Evolutionary conservation across 2,888 invertebrate species (phyloP).

Genomic region (Trypoxylon attenuatum): DNA sequence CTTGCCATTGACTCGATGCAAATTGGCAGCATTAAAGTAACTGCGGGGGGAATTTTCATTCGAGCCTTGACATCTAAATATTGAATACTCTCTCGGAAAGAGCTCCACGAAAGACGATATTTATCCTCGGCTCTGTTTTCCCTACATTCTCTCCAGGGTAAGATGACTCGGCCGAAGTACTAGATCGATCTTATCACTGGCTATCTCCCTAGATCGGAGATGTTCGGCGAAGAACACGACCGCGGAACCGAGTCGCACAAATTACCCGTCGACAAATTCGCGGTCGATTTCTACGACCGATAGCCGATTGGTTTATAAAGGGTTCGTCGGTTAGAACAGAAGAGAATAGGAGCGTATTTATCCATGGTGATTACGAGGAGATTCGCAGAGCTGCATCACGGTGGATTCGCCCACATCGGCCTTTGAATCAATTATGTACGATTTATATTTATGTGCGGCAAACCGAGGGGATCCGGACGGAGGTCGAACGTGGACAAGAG

Average conservation of each 20-base stretch:
- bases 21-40: too few relatives aligned
- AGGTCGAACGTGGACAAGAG: constrained; percentile 1
- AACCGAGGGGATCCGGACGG: constrained; percentile 9
- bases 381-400: constrained; percentile 52
- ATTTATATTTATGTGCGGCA: constrained; percentile 60
- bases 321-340: constrained; percentile 39
- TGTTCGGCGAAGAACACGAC: constrained; percentile 4
- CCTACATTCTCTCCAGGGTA: too few relatives aligned
- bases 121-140: too few relatives aligned
- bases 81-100: background rate
- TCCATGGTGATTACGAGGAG: too few relatives aligned
- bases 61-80: background rate
- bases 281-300: constrained; percentile 58
- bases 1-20: too few relatives aligned
- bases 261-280: constrained; percentile 57
- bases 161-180: background rate
- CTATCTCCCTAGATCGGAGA: constrained; percentile 3
- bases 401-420: constrained; percentile 63
- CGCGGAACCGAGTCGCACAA: constrained; percentile 42
- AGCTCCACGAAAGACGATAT: background rate
- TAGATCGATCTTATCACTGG: constrained; percentile 23
- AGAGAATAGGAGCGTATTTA: constrained; percentile 45
- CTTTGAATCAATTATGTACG: constrained; percentile 65
- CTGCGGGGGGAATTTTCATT: constrained; percentile 19
- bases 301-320: constrained; percentile 51